Evolutionary conservation across 1,140 invertebrate genomes (phyloP).

Genomic region (Microvelia longipes): DNA sequence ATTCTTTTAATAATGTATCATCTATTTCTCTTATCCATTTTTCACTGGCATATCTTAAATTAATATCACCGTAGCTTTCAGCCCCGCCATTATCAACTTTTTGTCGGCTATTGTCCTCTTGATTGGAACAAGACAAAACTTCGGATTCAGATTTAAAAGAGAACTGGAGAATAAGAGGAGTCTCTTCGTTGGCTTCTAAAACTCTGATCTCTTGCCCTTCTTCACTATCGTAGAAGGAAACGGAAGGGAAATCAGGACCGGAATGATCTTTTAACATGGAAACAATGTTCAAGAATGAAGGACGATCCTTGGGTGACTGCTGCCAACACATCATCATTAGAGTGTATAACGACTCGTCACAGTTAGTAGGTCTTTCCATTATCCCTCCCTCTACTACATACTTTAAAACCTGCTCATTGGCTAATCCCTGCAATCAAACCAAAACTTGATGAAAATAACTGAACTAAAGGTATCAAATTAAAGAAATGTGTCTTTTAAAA

Average conservation of each 20-base stretch:
- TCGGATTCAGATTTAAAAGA: conserved; percentile 24
- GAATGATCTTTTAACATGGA: conserved; percentile 42
- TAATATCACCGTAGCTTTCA: background rate
- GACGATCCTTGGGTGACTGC: conserved; percentile 53
- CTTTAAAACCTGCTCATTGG: conserved; percentile 57
- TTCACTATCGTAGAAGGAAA: conserved; percentile 64
- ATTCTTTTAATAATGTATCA: too few relatives aligned
- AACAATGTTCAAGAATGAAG: conserved; percentile 69
- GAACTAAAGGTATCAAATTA: too few relatives aligned
- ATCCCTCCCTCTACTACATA: conserved; percentile 81
- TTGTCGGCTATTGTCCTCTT: background rate
- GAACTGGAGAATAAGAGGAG: conserved; percentile 22
- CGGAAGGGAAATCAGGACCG: conserved; percentile 39
- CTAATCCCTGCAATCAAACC: conserved; percentile 38
- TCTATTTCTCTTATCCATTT: background rate
- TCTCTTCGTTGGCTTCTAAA: conserved; percentile 21
- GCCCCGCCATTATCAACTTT: background rate
- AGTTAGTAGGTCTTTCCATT: conserved; percentile 86
- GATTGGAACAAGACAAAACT: conserved; percentile 8
- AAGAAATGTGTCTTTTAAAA: too few relatives aligned
- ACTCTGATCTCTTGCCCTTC: conserved; percentile 40
- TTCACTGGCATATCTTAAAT: background rate
- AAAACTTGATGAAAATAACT: conserved; percentile 11
- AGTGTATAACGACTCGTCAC: conserved; percentile 72
- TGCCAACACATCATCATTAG: conserved; percentile 85